Evolutionary conservation across 30 jellyfish, hydroid and myxozoan genomes (phyloP).

Genomic region (Aurelia coerulea): DNA sequence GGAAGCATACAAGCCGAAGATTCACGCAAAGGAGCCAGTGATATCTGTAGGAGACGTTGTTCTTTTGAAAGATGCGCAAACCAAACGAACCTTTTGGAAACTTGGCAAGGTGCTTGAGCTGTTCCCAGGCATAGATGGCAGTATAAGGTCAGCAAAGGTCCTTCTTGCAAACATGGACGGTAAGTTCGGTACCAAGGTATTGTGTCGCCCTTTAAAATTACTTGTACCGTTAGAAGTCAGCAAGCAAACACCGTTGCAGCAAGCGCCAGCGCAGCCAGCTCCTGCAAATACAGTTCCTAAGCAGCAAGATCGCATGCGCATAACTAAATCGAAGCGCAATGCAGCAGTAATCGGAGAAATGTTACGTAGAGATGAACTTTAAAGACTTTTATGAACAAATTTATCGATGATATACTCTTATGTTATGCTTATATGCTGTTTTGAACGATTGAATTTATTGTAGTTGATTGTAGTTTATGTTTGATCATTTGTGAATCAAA

Average conservation of each 20-base stretch:
- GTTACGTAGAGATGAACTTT: too few relatives aligned
- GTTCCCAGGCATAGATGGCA: neutral
- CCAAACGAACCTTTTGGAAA: neutral
- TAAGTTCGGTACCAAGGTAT: slow-evolving; percentile 22
- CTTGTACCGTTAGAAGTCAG: slow-evolving; percentile 31
- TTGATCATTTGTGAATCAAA: neutral
- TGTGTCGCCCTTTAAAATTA: slow-evolving; percentile 15
- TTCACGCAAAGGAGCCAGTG: neutral
- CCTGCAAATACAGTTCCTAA: too few relatives aligned
- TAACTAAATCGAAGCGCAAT: too few relatives aligned
- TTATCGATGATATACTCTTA: neutral
- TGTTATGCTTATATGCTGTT: neutral
- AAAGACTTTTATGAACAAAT: too few relatives aligned
- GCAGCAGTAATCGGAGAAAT: too few relatives aligned
- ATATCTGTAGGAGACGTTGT: slow-evolving; percentile 8
- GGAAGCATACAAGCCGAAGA: too few relatives aligned
- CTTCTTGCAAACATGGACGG: slow-evolving; percentile 2
- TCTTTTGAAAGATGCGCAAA: neutral
- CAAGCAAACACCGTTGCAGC: neutral
- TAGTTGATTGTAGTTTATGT: too few relatives aligned
- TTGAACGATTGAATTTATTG: too few relatives aligned
- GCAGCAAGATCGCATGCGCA: too few relatives aligned
- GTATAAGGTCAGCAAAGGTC: slow-evolving; percentile 22
- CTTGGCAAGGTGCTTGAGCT: too few relatives aligned
- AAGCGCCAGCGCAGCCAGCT: too few relatives aligned